phyloP scores from a whole-genome alignment of 2,888 invertebrate species.

The Lepidochitona cinerea region DNA sequence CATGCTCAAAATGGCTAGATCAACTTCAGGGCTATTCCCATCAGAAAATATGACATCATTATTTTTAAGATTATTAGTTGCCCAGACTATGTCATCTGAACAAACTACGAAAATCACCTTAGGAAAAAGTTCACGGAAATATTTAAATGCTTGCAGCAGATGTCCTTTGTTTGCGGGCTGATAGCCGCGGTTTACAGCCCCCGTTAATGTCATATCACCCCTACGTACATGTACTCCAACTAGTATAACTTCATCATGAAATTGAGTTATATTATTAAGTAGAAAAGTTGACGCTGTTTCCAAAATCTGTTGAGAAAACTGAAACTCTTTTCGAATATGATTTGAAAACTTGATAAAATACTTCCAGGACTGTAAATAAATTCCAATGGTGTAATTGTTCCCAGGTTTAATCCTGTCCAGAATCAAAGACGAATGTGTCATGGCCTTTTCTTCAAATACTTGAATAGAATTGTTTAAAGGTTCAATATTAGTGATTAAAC shows the following conservation, averaged over 20 bases:
- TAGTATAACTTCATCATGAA: background rate
- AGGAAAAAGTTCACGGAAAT: slow-evolving; percentile 32
- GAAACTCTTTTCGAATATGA: slow-evolving; percentile 32
- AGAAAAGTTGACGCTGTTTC: slow-evolving; percentile 18
- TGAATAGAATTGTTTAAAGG: background rate
- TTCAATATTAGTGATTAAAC: too few species aligned
- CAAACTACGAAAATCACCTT: slow-evolving; percentile 38
- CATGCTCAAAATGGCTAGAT: slow-evolving; percentile 40
- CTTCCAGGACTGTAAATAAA: slow-evolving; percentile 49
- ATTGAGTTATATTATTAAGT: background rate
- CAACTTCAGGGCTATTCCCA: slow-evolving; percentile 30
- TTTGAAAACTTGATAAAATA: slow-evolving; percentile 36
- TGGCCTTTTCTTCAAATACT: background rate
- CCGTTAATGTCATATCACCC: slow-evolving; percentile 33
- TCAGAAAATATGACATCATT: slow-evolving; percentile 12
- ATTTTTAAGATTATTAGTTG: slow-evolving; percentile 24
- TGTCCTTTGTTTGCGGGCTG: slow-evolving; percentile 35
- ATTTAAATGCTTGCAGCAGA: slow-evolving; percentile 35
- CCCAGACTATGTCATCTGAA: slow-evolving; percentile 44
- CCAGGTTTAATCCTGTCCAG: background rate
- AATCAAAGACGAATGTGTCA: background rate
- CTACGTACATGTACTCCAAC: slow-evolving; percentile 46
- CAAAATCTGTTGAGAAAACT: slow-evolving; percentile 26
- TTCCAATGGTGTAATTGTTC: background rate
- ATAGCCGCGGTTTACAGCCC: slow-evolving; percentile 34